These are phyloP conservation scores for Megaustenia siamemsis DNA, from an alignment of 2,888 invertebrate genomes.

Conservation along the genomic window DNA sequence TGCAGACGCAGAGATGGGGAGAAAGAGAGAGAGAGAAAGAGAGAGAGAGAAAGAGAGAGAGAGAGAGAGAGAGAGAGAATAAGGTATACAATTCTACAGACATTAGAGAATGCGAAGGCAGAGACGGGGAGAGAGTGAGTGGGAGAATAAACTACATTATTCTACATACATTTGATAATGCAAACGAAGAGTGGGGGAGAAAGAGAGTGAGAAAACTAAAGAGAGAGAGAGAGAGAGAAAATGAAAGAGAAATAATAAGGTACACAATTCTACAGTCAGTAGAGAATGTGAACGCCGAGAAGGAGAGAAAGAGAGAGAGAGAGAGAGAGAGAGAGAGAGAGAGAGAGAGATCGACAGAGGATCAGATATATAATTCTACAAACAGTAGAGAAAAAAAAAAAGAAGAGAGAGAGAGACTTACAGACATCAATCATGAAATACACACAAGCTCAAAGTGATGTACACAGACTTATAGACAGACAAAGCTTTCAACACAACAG, in stretches of 20 bases:
- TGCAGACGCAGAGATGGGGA: neutral
- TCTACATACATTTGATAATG: neutral
- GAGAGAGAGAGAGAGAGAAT: neutral
- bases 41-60: neutral
- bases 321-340: no score
- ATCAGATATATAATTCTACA: neutral
- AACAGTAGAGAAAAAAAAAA: neutral
- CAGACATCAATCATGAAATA: neutral
- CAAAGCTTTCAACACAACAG: neutral
- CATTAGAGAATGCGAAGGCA: neutral
- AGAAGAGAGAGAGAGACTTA: neutral
- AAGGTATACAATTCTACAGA: neutral
- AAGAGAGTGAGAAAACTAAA: no score
- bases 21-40: no score
- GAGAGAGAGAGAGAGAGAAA: no score
- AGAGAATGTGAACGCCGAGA: neutral
- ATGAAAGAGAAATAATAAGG: no score
- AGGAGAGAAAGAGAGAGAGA: conserved; percentile 7
- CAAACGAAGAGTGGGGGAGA: conserved; percentile 12
- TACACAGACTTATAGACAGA: neutral
- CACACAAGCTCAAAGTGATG: neutral
- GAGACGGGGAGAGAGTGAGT: neutral
- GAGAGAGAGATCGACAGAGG: no score
- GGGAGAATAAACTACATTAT: neutral
- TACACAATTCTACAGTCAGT: neutral